A percentile compares a stretch with the other conserved stretches of the same genome.
These are phyloP conservation scores for Chiridota heheva DNA, from an alignment of 35 echinoderm and acorn worm genomes.

Conservation along the genomic window DNA sequence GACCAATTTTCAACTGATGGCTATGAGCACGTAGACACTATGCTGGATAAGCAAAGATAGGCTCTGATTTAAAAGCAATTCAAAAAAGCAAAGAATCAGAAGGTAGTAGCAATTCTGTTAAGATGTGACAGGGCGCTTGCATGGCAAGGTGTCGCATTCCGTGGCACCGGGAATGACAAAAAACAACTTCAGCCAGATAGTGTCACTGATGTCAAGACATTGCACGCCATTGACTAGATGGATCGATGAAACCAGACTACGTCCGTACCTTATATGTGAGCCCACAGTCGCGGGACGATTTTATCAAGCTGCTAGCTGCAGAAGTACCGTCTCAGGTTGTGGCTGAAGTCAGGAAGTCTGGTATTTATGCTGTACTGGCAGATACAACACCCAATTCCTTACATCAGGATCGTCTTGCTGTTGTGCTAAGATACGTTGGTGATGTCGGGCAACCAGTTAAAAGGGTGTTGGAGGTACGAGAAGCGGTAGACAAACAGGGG, in stretches of 20 bases:
- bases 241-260: not conserved
- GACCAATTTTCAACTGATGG: not conserved
- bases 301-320: not conserved
- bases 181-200: constrained; percentile 17
- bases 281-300: not conserved
- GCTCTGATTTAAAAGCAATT: not conserved
- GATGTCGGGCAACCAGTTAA: not conserved
- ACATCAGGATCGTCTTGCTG: not conserved
- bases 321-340: not conserved
- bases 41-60: not conserved
- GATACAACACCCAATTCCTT: constrained; percentile 2
- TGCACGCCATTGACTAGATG: not conserved
- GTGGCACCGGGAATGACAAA: not conserved
- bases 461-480: constrained; percentile 6
- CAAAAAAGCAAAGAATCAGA: not conserved
- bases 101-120: not conserved
- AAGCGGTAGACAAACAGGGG: not conserved
- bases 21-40: not conserved
- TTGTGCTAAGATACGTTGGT: constrained; percentile 1
- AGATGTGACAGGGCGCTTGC: not conserved
- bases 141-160: not conserved
- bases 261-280: not conserved
- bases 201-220: not conserved
- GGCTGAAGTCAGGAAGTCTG: not conserved
- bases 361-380: constrained; percentile 1